Percentiles rank a stretch among this genome's conserved stretches.
These are phyloP conservation scores for Botrylloides violaceus DNA, from an alignment of 23 tunicate genomes.

Conservation along the genomic window DNA sequence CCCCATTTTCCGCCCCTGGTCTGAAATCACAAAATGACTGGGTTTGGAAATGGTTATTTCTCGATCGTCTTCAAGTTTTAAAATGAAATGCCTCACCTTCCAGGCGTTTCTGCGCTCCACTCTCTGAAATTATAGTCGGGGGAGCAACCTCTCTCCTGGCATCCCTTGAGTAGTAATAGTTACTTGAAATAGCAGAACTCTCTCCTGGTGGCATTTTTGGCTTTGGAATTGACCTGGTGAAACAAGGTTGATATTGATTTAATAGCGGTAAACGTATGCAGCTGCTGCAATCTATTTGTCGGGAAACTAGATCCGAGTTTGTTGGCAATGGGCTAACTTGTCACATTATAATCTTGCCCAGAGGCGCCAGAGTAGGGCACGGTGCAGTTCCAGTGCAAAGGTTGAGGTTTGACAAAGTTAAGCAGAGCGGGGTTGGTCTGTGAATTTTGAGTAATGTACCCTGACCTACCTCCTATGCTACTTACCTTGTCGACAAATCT, in stretches of 20 bases:
- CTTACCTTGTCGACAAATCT: constrained; percentile 77
- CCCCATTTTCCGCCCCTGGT: no score
- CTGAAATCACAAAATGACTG: no score
- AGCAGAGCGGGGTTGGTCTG: not conserved
- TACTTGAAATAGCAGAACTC: constrained; percentile 43
- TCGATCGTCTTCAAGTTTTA: not conserved
- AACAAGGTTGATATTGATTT: not conserved
- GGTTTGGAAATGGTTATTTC: no score
- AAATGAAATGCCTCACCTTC: not conserved
- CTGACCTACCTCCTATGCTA: no score
- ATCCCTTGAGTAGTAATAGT: constrained; percentile 81
- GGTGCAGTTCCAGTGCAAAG: no score
- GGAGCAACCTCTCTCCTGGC: constrained; percentile 56
- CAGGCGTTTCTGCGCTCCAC: constrained; percentile 17
- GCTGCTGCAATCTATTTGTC: not conserved
- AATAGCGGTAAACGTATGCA: not conserved
- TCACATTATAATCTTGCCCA: no score
- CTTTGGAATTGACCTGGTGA: constrained; percentile 55
- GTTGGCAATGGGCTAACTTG: no score
- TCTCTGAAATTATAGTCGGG: constrained; percentile 28
- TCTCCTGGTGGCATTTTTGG: constrained; percentile 82
- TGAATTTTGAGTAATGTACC: not conserved
- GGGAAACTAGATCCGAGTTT: not conserved
- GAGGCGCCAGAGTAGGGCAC: no score
- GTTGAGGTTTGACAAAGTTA: constrained; percentile 49